A percentile compares a stretch with the other conserved stretches of the same genome.
Conservation (phyloP, 2,888 invertebrate species). For the Ophion ventricosus region DNA sequence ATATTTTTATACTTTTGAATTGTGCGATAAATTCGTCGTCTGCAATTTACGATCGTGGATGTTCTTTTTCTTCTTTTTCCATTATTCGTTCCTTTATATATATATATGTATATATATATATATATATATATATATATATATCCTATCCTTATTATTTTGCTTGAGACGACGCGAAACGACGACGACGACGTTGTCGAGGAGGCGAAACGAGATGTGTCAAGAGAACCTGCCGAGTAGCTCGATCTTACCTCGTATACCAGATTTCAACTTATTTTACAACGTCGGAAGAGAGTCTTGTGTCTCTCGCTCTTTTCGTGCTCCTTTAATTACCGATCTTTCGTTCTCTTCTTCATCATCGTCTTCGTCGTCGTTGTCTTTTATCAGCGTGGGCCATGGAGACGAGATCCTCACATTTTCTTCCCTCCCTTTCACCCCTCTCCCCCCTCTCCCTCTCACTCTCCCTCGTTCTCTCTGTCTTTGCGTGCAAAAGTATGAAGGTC, state of each 20-base stretch:
- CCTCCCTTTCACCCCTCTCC: background rate
- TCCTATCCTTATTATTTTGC: conserved; percentile 7
- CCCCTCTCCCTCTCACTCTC: background rate
- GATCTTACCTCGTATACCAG: conserved; percentile 42
- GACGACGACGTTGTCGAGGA: conserved; percentile 19
- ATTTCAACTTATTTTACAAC: conserved; percentile 49
- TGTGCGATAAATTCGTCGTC: conserved; percentile 23
- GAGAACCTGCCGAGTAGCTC: conserved; percentile 48
- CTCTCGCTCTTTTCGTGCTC: conserved; percentile 46
- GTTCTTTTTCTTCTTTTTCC: background rate
- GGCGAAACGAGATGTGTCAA: conserved; percentile 46
- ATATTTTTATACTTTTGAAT: conserved; percentile 25
- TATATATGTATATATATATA: background rate
- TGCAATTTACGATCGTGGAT: conserved; percentile 8
- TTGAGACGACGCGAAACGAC: conserved; percentile 25
- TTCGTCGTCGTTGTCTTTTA: conserved; percentile 28
- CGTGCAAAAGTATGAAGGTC: conserved; percentile 34
- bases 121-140: background rate
- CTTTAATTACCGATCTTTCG: conserved; percentile 59
- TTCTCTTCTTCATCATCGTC: conserved; percentile 25
- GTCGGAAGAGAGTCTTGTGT: background rate
- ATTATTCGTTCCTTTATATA: background rate
- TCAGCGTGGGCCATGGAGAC: conserved; percentile 54
- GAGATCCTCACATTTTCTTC: conserved; percentile 28
- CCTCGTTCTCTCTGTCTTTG: background rate